Base-by-base conservation (phyloP, 2,888 invertebrate genomes). In the Drosophila atroscutellata region DNA sequence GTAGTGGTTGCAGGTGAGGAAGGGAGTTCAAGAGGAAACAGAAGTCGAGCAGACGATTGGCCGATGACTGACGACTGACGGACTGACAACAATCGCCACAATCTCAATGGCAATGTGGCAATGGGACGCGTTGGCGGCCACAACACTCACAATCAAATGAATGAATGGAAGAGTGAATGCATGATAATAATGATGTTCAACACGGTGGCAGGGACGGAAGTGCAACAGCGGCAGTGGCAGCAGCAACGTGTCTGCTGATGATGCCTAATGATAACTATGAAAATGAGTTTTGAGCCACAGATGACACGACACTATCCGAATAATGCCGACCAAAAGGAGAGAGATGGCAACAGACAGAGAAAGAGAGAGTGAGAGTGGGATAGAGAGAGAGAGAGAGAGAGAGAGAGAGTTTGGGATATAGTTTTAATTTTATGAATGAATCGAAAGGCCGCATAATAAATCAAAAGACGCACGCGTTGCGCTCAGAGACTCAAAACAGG, bases 221-320 rank as follows among this genome's bases (percentile, higher is more conserved):
- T 65, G 28, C 71, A 66, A 64, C 34, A 64, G 4, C 50, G 60
- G 30, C 54, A 60, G 56, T 60, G 50, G 26, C 62, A 57, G 51
- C 62, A 58, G 18, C 51, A 72, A 66, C 67, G 63, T 75, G 72
- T 77, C 71, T 72, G 72, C 69, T 71, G 87, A 80, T 86, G 77
- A 67, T 45, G 71, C 68, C 89, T 87, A 90, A 91, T 91, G 90
- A 90, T 91, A 91, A 71, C 57, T 71, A 77, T 91, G 91, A 91
- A 91, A 91, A 91, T 91, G 72, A 87, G 86, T 81, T 83, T 77
- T 24, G 68, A 83, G 66, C 64, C 81, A 65, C 77, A 78, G 83
- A 86, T 77, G 90, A 90, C 91, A 90, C 82, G 88, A 81, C 73
- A 74, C 51, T 52, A 51, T 56, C 51, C 32, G 26, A 49, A 28